Percentiles rank a stretch among this genome's conserved stretches.
Evolutionary conservation across 1,140 invertebrate genomes (phyloP).

Genomic region (Cotesia vestalis): DNA sequence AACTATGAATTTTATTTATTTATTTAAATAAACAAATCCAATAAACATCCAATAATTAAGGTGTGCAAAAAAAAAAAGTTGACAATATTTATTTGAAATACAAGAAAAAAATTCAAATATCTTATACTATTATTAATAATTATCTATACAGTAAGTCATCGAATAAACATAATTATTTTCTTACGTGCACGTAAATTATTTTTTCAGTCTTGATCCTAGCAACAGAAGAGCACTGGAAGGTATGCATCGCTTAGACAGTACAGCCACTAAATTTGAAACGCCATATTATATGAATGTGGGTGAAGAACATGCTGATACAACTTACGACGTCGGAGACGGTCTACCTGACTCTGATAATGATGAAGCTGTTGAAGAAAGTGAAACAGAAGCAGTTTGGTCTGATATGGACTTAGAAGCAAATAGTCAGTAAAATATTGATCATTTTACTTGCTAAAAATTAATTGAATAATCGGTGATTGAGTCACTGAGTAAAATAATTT

Average conservation of each 20-base stretch:
- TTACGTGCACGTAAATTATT: constrained; percentile 37
- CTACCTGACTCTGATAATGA: constrained; percentile 64
- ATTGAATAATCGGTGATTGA: no score
- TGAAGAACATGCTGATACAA: constrained; percentile 68
- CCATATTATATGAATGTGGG: constrained; percentile 67
- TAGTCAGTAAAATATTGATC: constrained; percentile 54
- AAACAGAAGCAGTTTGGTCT: constrained; percentile 71
- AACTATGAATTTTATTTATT: no score
- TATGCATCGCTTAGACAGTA: constrained; percentile 73
- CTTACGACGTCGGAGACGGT: constrained; percentile 69
- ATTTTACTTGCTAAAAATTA: no score
- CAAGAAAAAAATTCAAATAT: no score
- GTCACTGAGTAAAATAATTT: no score
- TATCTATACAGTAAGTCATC: no score
- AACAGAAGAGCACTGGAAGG: constrained; percentile 76
- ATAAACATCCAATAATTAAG: no score
- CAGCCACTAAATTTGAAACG: constrained; percentile 66
- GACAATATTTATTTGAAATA: no score
- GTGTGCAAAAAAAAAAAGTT: no score
- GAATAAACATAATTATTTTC: not conserved
- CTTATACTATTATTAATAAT: no score
- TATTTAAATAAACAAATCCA: no score
- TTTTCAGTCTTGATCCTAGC: constrained; percentile 72
- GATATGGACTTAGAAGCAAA: constrained; percentile 69
- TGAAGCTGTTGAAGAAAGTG: constrained; percentile 69